Evolutionary conservation across 2,797 vertebrate genomes (phyloP), one percentile per base, ranked within the genome.

Genomic region (Parambassis ranga): DNA sequence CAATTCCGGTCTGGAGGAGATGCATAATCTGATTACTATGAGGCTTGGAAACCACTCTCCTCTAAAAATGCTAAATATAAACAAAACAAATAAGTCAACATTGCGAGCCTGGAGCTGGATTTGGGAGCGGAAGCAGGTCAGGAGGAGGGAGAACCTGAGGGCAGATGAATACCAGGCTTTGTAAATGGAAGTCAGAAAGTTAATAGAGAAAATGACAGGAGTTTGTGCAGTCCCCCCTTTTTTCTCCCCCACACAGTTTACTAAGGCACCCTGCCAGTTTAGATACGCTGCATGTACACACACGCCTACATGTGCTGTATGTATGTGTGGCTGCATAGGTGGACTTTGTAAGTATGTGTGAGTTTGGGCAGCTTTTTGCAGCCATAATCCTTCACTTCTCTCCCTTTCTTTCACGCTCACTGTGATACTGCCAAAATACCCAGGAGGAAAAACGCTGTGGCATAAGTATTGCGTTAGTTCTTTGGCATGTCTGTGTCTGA

Each of bases 111-210:
- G 44, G 76, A 75, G 68, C 78, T 87, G 82, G 83, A 81, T 81
- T 85, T 75, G 71, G 82, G 83, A 88, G 75, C 65, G 72, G 85
- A 86, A 86, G 79, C 81, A 68, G 89, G 86, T 91, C 81, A 87
- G 86, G 51, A 71, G 86, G 72, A 67, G 83, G 83, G 66, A 69
- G 81, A 76, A 83, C 75, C 70, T 47, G 68, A 61, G 43, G 50
- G 22, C 39, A 39, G 67, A 89, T 93, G 92, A 94, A 94, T 94
- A 77, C 88, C 53, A 43, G 69, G 61, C 90, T 92, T 92, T 93
- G 91, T 93, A 42, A 68, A 75, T 16, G 62, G 18, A 53, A 77
- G 84, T 78, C 67, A 71, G 67, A 87, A 82, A 83, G 77, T 88
- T 90, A 87, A 80, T 84, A 81, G 84, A 91, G 86, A 91, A 91